phyloP scores from a whole-genome alignment of 92 coral and sea anemone species.

The Paragorgia papillata region DNA sequence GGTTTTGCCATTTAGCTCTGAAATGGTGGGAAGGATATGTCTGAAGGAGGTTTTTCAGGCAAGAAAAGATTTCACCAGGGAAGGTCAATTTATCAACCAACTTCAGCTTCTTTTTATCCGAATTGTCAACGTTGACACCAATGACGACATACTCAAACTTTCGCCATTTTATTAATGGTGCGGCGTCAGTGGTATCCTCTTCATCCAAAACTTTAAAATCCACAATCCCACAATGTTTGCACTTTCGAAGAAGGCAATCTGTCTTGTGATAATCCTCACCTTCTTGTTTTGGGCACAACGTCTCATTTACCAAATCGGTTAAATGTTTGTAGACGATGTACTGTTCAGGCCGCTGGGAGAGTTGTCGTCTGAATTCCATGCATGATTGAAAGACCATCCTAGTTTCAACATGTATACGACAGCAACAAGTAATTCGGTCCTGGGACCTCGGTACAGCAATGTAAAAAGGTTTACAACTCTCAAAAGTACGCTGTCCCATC shows the following conservation, averaged over 20 bases:
- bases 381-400: slow-evolving; percentile 17
- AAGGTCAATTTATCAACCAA: slow-evolving; percentile 45
- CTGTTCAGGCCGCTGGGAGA: slow-evolving; percentile 30
- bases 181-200: slow-evolving; percentile 46
- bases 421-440: slow-evolving; percentile 30
- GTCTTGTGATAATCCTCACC: slow-evolving; percentile 28
- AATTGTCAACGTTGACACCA: slow-evolving; percentile 24
- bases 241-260: slow-evolving; percentile 47
- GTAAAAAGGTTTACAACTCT: slow-evolving; percentile 21
- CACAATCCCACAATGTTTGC: slow-evolving; percentile 34
- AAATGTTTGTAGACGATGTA: slow-evolving; percentile 15
- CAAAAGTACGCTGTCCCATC: slow-evolving; percentile 30
- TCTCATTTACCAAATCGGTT: slow-evolving; percentile 20
- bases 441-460: neutral
- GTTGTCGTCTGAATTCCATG: slow-evolving; percentile 14
- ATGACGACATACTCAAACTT: slow-evolving; percentile 48
- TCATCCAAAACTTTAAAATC: slow-evolving; percentile 39
- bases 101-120: slow-evolving; percentile 39
- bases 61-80: slow-evolving; percentile 65
- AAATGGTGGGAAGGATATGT: slow-evolving; percentile 62
- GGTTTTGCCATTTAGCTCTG: slow-evolving; percentile 66
- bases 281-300: slow-evolving; percentile 15
- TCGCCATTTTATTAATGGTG: slow-evolving; percentile 54
- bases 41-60: slow-evolving; percentile 27
- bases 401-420: slow-evolving; percentile 28